Evolutionary conservation across 37 sponge, comb jelly and placozoan genomes (phyloP).

Genomic region (Crambe crambe): DNA sequence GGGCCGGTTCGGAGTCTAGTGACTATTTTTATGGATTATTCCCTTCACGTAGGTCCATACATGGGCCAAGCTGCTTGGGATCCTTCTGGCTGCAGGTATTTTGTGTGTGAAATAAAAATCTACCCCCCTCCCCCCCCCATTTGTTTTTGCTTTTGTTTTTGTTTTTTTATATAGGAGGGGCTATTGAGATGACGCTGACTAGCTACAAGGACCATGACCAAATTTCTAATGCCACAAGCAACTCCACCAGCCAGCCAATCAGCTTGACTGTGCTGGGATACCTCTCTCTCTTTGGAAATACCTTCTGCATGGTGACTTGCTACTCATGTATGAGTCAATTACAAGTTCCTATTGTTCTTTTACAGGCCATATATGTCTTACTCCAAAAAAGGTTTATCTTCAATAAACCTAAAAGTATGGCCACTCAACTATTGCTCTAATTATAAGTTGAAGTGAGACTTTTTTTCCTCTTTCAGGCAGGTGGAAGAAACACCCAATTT

Average conservation of each 20-base stretch:
- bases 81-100: conserved; percentile 30
- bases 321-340: not conserved
- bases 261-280: not conserved
- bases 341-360: not conserved
- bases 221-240: not conserved
- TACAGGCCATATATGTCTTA: conserved; percentile 54
- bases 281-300: not conserved
- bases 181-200: conserved; percentile 9
- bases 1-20: not conserved
- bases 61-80: conserved; percentile 59
- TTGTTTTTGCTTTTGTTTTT: too few relatives aligned
- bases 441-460: not conserved
- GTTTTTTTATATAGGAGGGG: conserved; percentile 14
- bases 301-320: not conserved
- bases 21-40: not conserved
- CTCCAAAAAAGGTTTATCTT: conserved; percentile 78
- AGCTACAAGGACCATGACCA: not conserved
- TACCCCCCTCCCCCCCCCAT: not conserved
- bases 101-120: not conserved
- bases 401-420: conserved; percentile 38
- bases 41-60: conserved; percentile 11
- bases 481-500: conserved; percentile 70
- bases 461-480: conserved; percentile 26
- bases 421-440: not conserved
- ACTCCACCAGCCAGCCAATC: not conserved